Percentiles rank a stretch among this genome's conserved stretches.
Conservation (phyloP, 2,888 invertebrate species). For the Euzophera pinguis region DNA sequence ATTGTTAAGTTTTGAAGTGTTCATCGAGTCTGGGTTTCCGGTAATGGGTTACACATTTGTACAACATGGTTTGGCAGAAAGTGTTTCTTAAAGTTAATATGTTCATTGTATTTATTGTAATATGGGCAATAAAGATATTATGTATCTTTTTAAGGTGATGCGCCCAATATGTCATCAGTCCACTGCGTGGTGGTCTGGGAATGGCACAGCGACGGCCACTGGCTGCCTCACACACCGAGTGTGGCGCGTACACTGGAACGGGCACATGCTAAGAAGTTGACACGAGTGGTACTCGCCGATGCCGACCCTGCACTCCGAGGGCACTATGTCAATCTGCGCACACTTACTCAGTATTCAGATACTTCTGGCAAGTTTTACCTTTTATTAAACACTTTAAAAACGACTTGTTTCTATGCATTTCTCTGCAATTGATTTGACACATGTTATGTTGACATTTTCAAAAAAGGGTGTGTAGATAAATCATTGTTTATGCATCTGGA, state of each 20-base stretch:
- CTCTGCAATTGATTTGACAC: too few relatives aligned
- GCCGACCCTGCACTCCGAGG: conserved; percentile 90
- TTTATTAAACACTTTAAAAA: not conserved
- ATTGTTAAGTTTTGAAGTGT: too few relatives aligned
- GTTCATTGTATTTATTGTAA: too few relatives aligned
- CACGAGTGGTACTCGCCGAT: conserved; percentile 91
- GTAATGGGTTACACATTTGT: too few relatives aligned
- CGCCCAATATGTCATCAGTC: conserved; percentile 72
- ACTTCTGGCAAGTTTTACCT: conserved; percentile 49
- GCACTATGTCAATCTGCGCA: conserved; percentile 88
- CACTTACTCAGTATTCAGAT: conserved; percentile 85
- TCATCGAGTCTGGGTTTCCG: too few relatives aligned
- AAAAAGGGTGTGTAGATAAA: too few relatives aligned
- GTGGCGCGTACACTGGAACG: conserved; percentile 92
- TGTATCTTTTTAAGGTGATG: conserved; percentile 18
- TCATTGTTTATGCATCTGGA: too few relatives aligned
- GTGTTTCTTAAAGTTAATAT: too few relatives aligned
- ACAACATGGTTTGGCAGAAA: too few relatives aligned
- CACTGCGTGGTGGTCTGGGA: conserved; percentile 92
- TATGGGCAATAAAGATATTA: too few relatives aligned
- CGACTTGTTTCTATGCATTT: too few relatives aligned
- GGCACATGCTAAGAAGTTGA: conserved; percentile 90
- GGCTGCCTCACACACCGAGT: conserved; percentile 92
- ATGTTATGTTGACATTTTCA: too few relatives aligned
- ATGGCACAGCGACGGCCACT: conserved; percentile 85